These are phyloP conservation scores for Doryteuthis pealeii DNA, from an alignment of 1,140 invertebrate species.

Conservation along the genomic window DNA sequence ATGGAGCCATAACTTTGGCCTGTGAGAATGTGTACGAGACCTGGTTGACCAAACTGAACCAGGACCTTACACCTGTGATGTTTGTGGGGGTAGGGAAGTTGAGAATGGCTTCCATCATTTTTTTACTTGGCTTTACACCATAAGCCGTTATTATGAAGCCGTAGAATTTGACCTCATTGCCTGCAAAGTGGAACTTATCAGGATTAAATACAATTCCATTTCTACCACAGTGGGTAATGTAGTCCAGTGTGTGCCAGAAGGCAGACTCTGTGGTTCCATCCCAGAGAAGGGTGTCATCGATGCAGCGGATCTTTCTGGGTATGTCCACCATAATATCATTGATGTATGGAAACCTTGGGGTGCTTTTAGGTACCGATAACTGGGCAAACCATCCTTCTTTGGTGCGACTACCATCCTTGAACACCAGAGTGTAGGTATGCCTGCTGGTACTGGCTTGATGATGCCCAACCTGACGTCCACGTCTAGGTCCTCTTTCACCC, in stretches of 20 bases:
- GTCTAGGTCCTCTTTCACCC: slow-evolving; percentile 7
- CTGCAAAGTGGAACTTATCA: not conserved
- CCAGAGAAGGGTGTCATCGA: too few relatives aligned
- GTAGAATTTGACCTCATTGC: slow-evolving; percentile 36
- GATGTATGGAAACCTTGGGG: slow-evolving; percentile 39
- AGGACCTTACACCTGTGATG: slow-evolving; percentile 31
- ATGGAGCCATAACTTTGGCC: slow-evolving; percentile 28
- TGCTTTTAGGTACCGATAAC: slow-evolving; percentile 32
- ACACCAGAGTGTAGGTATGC: slow-evolving; percentile 22
- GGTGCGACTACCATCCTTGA: not conserved
- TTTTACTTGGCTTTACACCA: slow-evolving; percentile 25
- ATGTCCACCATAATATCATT: too few relatives aligned
- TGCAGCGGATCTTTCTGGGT: too few relatives aligned
- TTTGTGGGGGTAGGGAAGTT: slow-evolving; percentile 26
- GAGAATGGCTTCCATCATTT: slow-evolving; percentile 25
- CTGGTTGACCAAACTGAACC: slow-evolving; percentile 45
- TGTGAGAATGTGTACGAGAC: too few relatives aligned
- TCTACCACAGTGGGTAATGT: slow-evolving; percentile 22
- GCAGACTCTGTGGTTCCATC: too few relatives aligned
- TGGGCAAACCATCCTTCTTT: slow-evolving; percentile 29
- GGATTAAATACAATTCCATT: slow-evolving; percentile 19
- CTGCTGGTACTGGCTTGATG: slow-evolving; percentile 16
- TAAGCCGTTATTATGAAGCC: slow-evolving; percentile 33
- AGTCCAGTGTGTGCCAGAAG: too few relatives aligned
- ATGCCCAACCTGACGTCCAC: slow-evolving; percentile 16